phyloP scores from a whole-genome alignment of 1,140 invertebrate species.

The Dendrolimus kikuchii region DNA sequence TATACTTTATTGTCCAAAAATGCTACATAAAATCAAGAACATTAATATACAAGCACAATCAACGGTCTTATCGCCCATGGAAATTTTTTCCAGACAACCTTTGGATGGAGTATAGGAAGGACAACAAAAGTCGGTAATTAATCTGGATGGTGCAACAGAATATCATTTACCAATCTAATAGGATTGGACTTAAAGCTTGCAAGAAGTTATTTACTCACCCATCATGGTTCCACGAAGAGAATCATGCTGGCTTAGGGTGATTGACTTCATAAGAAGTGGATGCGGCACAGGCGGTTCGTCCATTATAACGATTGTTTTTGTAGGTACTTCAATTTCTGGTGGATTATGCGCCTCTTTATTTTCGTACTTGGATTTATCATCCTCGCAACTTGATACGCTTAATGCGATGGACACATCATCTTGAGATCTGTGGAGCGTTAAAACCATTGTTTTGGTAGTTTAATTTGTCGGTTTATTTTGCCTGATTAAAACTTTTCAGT shows the following conservation, averaged over 20 bases:
- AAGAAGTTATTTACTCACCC: conserved; percentile 31
- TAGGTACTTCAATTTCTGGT: conserved; percentile 37
- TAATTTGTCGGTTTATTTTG: neutral
- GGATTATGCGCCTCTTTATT: conserved; percentile 31
- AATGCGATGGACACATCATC: conserved; percentile 66
- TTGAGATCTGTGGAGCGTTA: conserved; percentile 50
- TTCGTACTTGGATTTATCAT: conserved; percentile 62
- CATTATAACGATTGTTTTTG: conserved; percentile 54
- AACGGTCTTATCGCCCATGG: too few species aligned
- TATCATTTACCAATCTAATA: neutral
- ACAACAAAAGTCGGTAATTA: neutral
- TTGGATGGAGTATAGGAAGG: too few species aligned
- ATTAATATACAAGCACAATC: too few species aligned
- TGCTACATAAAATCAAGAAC: too few species aligned
- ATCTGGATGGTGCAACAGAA: neutral
- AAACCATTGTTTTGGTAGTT: neutral
- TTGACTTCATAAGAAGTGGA: conserved; percentile 64
- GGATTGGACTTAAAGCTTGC: neutral
- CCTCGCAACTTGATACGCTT: conserved; percentile 67
- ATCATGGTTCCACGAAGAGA: conserved; percentile 60
- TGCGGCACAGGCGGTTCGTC: conserved; percentile 59
- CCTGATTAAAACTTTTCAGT: too few species aligned
- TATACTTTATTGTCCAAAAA: too few species aligned
- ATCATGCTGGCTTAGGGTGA: conserved; percentile 62
- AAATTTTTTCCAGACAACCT: too few species aligned